Evolutionary conservation across 2,797 vertebrate genomes (phyloP), one percentile per base, ranked within the genome.

Genomic region (Channallabes apus): DNA sequence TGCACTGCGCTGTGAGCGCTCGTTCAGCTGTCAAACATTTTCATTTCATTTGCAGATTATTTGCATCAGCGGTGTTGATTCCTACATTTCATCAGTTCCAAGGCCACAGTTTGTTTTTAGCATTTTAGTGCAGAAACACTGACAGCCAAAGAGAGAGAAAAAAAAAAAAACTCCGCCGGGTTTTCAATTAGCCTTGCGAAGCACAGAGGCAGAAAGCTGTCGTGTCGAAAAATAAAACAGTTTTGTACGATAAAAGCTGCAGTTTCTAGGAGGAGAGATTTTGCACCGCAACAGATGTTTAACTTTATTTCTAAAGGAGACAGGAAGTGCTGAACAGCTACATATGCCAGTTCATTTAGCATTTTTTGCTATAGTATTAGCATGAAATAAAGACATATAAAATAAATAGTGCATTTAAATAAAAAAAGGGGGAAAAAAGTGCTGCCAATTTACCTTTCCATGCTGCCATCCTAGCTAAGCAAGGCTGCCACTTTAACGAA

Each of bases 111-210:
- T 38, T 32, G 1, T 22, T n/a, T 56, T 59, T 35, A 58, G 54
- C 3, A 32, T 77, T 59, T 59, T 22, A 58, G 9, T 12, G 11
- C 73, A 11, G 73, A 58, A 76, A 56, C 73, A 11, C 54, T 58
- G 75, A 77, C 27, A 76, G 46, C 27, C 15, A 1, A 59, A 59
- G 18, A 65, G 27, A 65, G 18, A 65, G 27, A 65, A 3, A 35
- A 3, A 18, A 22, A 56, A 76, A 27, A 62, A 64, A 32, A 17
- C 9, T 3, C 1, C 54, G 24, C 51, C 0, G 3, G 11, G 27
- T 38, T 77, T 77, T 77, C 75, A 77, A 32, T 77, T 77, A 77
- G 75, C n/a, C 51, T 29, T 5, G n/a, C 17, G 51, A 56, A 76
- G 15, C 32, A 27, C 54, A 58, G 54, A 12, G 51, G 27, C 75